Conservation (phyloP, 2,888 invertebrate genomes). For the Drosophila neotestacea region DNA sequence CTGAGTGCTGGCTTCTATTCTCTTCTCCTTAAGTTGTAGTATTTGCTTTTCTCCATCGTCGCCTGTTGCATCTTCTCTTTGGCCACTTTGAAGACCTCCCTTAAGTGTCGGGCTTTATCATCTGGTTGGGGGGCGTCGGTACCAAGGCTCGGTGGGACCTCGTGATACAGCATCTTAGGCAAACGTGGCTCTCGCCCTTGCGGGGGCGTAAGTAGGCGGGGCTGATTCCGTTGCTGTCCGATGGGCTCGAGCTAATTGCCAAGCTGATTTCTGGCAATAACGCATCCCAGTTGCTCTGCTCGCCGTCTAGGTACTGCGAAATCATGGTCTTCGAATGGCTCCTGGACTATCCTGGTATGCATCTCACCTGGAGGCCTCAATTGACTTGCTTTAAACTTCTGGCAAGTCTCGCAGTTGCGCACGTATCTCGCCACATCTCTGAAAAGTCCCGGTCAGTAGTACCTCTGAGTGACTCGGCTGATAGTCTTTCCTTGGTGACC, state of each 20-base stretch:
- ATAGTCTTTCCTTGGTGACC: constrained; percentile 29
- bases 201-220: neutral
- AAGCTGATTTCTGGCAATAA: neutral
- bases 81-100: too few relatives aligned
- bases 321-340: constrained; percentile 27
- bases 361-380: constrained; percentile 9
- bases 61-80: too few relatives aligned
- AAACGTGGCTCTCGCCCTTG: constrained; percentile 12
- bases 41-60: too few relatives aligned
- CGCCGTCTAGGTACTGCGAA: constrained; percentile 2
- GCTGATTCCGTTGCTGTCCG: too few relatives aligned
- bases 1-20: too few relatives aligned
- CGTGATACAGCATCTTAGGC: too few relatives aligned
- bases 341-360: neutral
- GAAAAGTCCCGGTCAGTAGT: constrained; percentile 40
- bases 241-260: neutral
- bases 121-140: too few relatives aligned
- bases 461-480: constrained; percentile 12
- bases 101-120: too few relatives aligned
- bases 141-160: too few relatives aligned
- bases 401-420: neutral
- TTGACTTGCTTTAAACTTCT: constrained; percentile 29
- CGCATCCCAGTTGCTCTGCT: neutral
- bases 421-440: constrained; percentile 21
- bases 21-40: too few relatives aligned